These are phyloP conservation scores for Oryzias sinensis DNA, from an alignment of 2,797 vertebrate species.

Conservation along the genomic window DNA sequence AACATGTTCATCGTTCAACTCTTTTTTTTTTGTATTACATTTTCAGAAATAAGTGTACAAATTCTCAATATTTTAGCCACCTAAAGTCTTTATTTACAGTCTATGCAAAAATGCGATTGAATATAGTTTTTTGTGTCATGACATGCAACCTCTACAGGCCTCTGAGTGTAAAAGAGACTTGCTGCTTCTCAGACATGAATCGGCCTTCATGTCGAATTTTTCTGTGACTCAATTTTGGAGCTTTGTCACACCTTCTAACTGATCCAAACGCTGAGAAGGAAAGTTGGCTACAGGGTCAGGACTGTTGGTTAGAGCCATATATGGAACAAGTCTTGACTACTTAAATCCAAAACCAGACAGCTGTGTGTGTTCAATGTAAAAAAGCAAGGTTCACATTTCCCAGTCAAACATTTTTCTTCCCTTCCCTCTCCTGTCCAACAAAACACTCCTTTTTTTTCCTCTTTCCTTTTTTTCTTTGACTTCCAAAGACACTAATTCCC, in stretches of 20 bases:
- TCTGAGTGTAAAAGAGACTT: conserved; percentile 8
- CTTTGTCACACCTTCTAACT: conserved; percentile 44
- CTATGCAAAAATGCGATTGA: background rate
- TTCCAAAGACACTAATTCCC: conserved; percentile 83
- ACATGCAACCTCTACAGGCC: conserved; percentile 1
- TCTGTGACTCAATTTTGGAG: conserved; percentile 30
- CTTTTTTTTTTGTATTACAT: too few relatives aligned
- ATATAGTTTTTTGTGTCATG: conserved; percentile 18
- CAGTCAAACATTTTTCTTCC: conserved; percentile 46
- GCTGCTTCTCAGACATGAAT: conserved; percentile 11
- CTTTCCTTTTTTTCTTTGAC: conserved; percentile 64
- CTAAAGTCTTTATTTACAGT: background rate
- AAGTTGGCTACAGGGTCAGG: conserved; percentile 50
- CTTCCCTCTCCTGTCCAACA: conserved; percentile 1
- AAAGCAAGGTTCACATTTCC: conserved; percentile 29
- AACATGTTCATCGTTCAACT: too few relatives aligned
- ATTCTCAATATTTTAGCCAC: too few relatives aligned
- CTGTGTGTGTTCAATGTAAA: conserved; percentile 41
- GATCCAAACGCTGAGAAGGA: conserved; percentile 58
- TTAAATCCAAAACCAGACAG: conserved; percentile 64
- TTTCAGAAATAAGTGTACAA: too few relatives aligned
- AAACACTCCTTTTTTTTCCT: conserved; percentile 19
- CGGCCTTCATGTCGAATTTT: conserved; percentile 17
- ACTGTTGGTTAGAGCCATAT: conserved; percentile 58
- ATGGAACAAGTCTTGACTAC: conserved; percentile 69